These are phyloP conservation scores for Phenganax marumi DNA, from an alignment of 92 coral and sea anemone species.

Conservation along the genomic window DNA sequence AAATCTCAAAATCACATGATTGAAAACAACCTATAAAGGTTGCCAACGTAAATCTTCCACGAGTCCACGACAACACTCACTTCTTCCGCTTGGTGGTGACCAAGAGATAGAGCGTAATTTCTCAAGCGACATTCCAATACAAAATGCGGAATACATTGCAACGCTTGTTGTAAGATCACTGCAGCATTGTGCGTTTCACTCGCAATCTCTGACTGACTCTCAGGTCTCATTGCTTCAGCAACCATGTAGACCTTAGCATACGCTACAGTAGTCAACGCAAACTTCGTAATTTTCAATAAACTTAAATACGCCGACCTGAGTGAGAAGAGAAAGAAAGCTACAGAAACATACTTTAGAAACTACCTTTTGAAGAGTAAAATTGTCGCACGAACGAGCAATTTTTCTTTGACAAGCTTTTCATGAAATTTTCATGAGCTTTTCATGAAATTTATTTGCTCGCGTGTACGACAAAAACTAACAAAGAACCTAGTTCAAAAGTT, in stretches of 20 bases:
- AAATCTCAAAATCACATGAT: no score
- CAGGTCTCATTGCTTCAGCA: constrained; percentile 86
- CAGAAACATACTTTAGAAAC: background rate
- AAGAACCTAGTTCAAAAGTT: no score
- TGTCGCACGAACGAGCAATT: no score
- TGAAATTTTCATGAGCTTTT: no score
- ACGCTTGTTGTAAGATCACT: constrained; percentile 84
- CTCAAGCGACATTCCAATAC: constrained; percentile 84
- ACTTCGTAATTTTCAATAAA: constrained; percentile 79
- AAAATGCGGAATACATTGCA: constrained; percentile 88
- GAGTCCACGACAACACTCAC: constrained; percentile 32
- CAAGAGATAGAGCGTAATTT: constrained; percentile 85
- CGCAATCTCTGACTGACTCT: constrained; percentile 68
- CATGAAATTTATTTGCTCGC: no score
- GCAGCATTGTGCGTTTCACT: constrained; percentile 93
- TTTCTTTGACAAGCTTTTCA: no score
- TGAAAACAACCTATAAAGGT: no score
- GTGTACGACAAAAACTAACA: no score
- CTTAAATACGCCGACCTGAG: constrained; percentile 80
- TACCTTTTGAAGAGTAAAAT: no score
- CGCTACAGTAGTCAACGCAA: constrained; percentile 80
- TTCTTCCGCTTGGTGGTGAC: constrained; percentile 72
- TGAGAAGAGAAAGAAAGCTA: background rate
- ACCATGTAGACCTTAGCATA: constrained; percentile 94
- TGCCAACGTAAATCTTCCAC: no score